These are phyloP conservation scores for Dascillus cervinus DNA, from an alignment of 2,888 invertebrate genomes.

Conservation along the genomic window DNA sequence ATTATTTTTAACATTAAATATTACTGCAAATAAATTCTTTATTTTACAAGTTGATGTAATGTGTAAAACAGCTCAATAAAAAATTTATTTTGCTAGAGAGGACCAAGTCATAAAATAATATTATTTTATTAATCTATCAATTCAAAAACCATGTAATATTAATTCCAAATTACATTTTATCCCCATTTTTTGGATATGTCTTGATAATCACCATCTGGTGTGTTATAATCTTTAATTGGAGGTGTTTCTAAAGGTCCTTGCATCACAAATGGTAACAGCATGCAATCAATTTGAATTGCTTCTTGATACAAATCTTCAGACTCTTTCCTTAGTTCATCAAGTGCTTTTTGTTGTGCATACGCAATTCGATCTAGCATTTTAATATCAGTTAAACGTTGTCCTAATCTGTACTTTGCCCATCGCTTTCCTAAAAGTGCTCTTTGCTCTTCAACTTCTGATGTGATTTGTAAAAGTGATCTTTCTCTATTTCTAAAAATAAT, in stretches of 20 bases:
- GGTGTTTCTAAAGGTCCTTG: slow-evolving; percentile 79
- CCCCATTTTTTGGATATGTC: slow-evolving; percentile 77
- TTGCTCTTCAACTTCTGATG: slow-evolving; percentile 52
- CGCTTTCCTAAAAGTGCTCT: slow-evolving; percentile 61
- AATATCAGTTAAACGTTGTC: slow-evolving; percentile 57
- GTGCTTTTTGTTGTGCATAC: slow-evolving; percentile 66
- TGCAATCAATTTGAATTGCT: slow-evolving; percentile 73
- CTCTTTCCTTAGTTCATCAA: slow-evolving; percentile 69
- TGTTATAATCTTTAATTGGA: slow-evolving; percentile 68
- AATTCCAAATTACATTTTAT: slow-evolving; percentile 27
- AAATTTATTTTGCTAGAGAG: too few species aligned
- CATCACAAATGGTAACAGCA: slow-evolving; percentile 58
- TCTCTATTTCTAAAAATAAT: slow-evolving; percentile 28
- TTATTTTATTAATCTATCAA: background rate
- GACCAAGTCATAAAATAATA: too few species aligned
- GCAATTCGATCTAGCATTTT: slow-evolving; percentile 61
- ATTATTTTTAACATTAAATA: too few species aligned
- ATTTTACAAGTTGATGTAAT: too few species aligned
- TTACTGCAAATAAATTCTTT: too few species aligned
- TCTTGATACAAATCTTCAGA: slow-evolving; percentile 83
- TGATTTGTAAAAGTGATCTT: slow-evolving; percentile 47
- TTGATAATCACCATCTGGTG: slow-evolving; percentile 86
- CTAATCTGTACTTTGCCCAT: slow-evolving; percentile 65
- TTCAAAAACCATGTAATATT: background rate
- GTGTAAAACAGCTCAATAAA: too few species aligned